Evolutionary conservation across 2,113 vertebrate species (phyloP).

Genomic region (Pterocles burchelli): DNA sequence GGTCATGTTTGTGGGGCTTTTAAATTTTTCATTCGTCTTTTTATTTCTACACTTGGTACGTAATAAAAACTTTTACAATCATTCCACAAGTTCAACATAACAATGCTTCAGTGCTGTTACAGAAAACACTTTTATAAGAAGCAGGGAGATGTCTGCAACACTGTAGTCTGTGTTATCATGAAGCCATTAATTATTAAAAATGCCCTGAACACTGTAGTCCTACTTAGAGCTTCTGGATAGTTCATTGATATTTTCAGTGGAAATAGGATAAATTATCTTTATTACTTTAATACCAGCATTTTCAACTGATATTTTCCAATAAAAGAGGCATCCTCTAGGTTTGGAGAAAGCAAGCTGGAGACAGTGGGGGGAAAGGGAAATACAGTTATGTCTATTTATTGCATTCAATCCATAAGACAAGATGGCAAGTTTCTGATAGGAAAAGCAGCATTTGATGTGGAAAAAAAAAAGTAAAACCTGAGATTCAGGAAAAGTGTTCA

Average conservation of each 20-base stretch:
- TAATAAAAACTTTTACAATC: background rate
- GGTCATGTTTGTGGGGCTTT: background rate
- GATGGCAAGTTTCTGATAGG: background rate
- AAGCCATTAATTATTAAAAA: conserved; percentile 45
- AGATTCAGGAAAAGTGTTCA: background rate
- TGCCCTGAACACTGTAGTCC: background rate
- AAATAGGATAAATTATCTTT: conserved; percentile 29
- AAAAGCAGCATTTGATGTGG: background rate
- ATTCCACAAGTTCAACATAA: background rate
- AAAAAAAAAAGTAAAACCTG: background rate
- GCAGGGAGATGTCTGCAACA: background rate
- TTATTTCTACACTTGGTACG: background rate
- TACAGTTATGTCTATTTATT: background rate
- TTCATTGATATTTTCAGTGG: conserved; percentile 17
- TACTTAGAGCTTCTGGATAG: background rate
- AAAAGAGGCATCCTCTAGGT: background rate
- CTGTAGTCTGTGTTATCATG: background rate
- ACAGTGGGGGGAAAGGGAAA: background rate
- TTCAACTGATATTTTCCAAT: background rate
- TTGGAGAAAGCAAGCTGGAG: background rate
- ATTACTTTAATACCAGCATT: conserved; percentile 11
- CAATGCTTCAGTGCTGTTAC: background rate
- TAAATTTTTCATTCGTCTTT: background rate
- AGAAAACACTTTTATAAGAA: conserved; percentile 1
- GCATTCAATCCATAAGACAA: background rate